These are phyloP conservation scores for Poecilia wingei DNA, from an alignment of 2,797 vertebrate species.

Conservation along the genomic window DNA sequence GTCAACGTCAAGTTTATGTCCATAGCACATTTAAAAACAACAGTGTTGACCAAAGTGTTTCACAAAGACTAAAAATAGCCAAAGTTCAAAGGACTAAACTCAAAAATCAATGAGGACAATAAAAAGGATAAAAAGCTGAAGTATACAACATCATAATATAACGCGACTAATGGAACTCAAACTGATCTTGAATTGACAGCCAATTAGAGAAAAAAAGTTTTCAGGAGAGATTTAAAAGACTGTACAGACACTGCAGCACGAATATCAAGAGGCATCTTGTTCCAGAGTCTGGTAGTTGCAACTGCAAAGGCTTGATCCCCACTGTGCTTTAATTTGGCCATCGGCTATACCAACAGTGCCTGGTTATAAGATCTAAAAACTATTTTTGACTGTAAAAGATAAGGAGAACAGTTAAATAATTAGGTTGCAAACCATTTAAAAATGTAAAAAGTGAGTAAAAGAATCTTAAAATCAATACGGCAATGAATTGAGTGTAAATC, in stretches of 20 bases:
- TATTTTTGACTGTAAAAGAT: neutral
- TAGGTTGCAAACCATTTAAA: neutral
- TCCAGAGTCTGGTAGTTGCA: neutral
- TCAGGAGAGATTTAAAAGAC: neutral
- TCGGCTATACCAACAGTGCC: neutral
- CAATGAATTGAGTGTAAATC: neutral
- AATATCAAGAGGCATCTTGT: neutral
- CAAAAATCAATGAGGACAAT: neutral
- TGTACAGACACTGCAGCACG: neutral
- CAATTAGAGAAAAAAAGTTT: neutral
- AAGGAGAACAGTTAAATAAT: neutral
- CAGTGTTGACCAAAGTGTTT: neutral
- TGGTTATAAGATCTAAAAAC: neutral
- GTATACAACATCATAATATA: neutral
- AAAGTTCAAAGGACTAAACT: neutral
- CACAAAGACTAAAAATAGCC: neutral
- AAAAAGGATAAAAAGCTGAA: neutral
- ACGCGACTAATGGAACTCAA: neutral
- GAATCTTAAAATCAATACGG: neutral
- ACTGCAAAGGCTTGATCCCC: neutral
- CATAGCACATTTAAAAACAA: neutral
- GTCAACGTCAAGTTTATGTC: neutral
- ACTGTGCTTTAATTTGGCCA: neutral
- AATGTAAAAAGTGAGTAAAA: neutral
- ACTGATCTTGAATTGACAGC: neutral